Base-by-base conservation (phyloP, 2,797 vertebrate genomes). In the Remorina albescens region DNA sequence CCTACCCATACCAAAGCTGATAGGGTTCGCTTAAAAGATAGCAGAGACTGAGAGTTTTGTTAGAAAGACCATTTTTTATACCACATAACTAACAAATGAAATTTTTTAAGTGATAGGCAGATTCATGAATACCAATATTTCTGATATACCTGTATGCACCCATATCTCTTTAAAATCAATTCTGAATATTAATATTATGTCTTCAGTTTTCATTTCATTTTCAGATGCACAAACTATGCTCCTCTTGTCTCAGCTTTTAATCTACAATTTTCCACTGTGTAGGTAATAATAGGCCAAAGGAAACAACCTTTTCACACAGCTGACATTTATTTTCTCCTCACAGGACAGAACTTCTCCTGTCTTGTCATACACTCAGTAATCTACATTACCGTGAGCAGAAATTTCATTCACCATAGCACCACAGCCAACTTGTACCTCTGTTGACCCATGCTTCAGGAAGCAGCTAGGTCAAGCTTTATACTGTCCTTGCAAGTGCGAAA, bases 381-480 rank as follows among this genome's bases (percentile, higher is more conserved):
- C 16, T 41, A 30, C 15, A 23, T 50, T 26, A 16, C 7, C 12
- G 8, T 19, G 6, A 11, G 12, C 42, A n/a, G 34, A 41, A 39
- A 36, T 25, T 54, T 19, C 54, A 16, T 30, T 57, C 32, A 25
- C 2, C 6, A n/a, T n/a, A 30, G 12, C 10, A 36, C 15, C 5
- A 13, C 21, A 53, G 13, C 15, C 49, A 57, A 66, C 80, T 58
- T 50, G 60, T 69, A 67, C 50, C 54, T 61, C 66, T 34, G 49
- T 54, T 74, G 56, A 36, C 47, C 41, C 41, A 86, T 74, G 79
- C 76, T 89, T 82, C 72, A 82, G 11, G 44, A 69, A 62, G 67
- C 81, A 88, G 81, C 46, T 82, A 57, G 85, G 86, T 81, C 87
- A 87, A 41, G 30, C 53, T 63, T 63, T 81, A n/a, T 72, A 59